These are phyloP conservation scores for Dendroctonus valens DNA, from an alignment of 1,140 invertebrate species.

Conservation along the genomic window DNA sequence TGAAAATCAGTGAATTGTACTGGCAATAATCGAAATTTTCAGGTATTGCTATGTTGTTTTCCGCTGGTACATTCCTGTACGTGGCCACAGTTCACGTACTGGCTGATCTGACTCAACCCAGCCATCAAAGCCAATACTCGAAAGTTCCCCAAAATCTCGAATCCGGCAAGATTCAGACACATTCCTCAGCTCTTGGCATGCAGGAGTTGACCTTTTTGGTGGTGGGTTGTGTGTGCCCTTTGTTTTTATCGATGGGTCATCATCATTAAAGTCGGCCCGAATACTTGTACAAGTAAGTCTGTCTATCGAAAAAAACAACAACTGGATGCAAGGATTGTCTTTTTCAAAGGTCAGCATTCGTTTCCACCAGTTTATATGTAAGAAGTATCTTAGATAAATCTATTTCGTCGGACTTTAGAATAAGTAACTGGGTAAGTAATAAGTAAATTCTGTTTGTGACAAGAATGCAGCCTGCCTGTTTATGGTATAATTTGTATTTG, in stretches of 20 bases:
- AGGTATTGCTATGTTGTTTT: conserved; percentile 97
- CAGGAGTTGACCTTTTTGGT: conserved; percentile 82
- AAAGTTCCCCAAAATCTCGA: conserved; percentile 44
- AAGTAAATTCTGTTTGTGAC: no score
- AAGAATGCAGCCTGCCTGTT: no score
- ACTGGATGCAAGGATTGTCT: no score
- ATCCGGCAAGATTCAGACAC: conserved; percentile 45
- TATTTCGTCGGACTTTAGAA: no score
- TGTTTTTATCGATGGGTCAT: conserved; percentile 87
- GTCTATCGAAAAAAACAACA: no score
- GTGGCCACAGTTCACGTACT: conserved; percentile 98
- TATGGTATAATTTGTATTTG: no score
- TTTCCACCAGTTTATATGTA: no score
- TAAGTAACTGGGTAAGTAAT: no score
- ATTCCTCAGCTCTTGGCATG: conserved; percentile 54
- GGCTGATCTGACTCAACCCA: conserved; percentile 77
- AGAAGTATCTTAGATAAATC: no score
- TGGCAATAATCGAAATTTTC: conserved; percentile 30
- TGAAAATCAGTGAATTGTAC: not conserved
- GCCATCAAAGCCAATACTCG: conserved; percentile 50
- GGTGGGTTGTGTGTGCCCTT: conserved; percentile 79
- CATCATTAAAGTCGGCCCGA: no score
- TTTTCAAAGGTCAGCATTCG: no score
- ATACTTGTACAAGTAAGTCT: not conserved
- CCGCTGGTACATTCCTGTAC: conserved; percentile 97